phyloP scores from a whole-genome alignment of 2,888 invertebrate genomes.

The Apomyelois bistriatella region DNA sequence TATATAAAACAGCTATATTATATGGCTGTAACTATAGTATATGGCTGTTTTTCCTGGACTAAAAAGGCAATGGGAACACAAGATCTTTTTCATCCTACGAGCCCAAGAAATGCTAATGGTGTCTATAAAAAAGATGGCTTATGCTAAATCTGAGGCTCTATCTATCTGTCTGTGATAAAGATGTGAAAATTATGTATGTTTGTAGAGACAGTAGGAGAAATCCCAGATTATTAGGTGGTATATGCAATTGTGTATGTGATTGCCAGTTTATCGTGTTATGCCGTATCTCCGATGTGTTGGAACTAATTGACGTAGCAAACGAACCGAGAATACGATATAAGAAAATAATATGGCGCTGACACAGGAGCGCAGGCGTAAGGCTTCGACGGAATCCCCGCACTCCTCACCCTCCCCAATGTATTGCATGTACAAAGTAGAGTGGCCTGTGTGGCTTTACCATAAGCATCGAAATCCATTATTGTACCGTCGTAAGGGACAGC shows the following conservation, averaged over 20 bases:
- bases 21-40: too few species aligned
- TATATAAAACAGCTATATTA: too few species aligned
- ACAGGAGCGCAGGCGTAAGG: constrained; percentile 58
- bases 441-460: constrained; percentile 27
- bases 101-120: too few species aligned
- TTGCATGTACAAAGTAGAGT: constrained; percentile 39
- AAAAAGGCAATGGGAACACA: too few species aligned
- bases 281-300: constrained; percentile 46
- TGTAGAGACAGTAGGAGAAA: not conserved
- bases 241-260: not conserved
- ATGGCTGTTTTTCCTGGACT: too few species aligned
- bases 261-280: constrained; percentile 31
- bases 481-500: constrained; percentile 20
- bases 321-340: constrained; percentile 59
- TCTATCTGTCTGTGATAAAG: not conserved
- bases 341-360: constrained; percentile 54
- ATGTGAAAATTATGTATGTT: not conserved
- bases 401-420: constrained; percentile 37
- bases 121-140: too few species aligned
- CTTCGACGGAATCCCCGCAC: constrained; percentile 47
- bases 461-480: constrained; percentile 26
- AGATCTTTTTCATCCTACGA: too few species aligned
- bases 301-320: constrained; percentile 68
- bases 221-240: not conserved
- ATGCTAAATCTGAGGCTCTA: too few species aligned